Conservation (phyloP, 1,140 invertebrate genomes). For the Magallana angulata region DNA sequence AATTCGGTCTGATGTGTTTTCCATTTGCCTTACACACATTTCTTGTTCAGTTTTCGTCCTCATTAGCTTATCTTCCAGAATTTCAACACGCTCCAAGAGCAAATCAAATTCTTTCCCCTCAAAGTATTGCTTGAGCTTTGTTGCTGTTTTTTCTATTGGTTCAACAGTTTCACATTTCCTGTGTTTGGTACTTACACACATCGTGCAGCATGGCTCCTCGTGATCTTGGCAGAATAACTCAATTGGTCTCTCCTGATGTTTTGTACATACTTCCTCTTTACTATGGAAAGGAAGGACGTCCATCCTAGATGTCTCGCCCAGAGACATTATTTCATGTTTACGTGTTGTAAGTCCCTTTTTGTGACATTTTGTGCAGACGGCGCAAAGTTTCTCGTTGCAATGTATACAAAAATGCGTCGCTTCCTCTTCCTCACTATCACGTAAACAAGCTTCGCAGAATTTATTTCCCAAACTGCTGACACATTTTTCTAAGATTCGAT, state of each 20-base stretch:
- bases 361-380: not conserved
- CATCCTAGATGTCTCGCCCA: not conserved
- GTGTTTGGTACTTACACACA: not conserved
- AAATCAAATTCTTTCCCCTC: not conserved
- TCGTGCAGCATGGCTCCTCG: not conserved
- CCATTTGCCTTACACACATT: not conserved
- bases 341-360: not conserved
- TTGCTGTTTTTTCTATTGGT: not conserved
- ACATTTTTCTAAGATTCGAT: not conserved
- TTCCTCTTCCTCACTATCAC: not conserved
- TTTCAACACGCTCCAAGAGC: not conserved
- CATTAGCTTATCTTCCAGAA: not conserved
- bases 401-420: constrained; percentile 10
- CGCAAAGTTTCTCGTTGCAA: not conserved
- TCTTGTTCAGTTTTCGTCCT: not conserved
- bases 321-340: not conserved
- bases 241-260: not conserved
- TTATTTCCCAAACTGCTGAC: not conserved
- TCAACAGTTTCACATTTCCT: not conserved
- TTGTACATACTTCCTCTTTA: not conserved
- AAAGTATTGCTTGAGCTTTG: not conserved
- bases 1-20: not conserved
- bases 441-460: not conserved
- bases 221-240: not conserved
- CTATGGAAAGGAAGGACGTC: not conserved